Base-by-base conservation (phyloP, 2,888 invertebrate species). In the Tuta absoluta region DNA sequence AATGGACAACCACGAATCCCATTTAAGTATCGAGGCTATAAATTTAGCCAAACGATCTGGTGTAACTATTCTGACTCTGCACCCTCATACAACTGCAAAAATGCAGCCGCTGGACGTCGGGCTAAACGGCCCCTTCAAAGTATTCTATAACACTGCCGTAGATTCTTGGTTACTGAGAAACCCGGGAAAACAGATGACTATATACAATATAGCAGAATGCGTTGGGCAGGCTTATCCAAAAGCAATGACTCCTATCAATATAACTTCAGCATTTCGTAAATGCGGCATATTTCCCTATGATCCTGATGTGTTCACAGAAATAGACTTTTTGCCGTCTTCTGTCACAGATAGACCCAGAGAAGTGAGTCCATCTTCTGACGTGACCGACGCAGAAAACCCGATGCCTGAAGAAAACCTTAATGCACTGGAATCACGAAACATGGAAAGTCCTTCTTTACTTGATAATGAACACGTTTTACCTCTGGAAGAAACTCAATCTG, bases 211-310 rank as follows among this genome's bases (percentile, higher is more conserved):
- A 33, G 33, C 8, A 7, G 33, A 8, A 8, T 68, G 66, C 28
- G 68, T 71, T 10, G 70, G 72, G 23, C 45, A 64, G 33, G 71
- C 73, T 11, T 71, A 68, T 38, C 10, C 57, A 11, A 69, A 65
- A 28, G 56, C 66, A 33, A 71, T 74, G 62, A 76, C 71, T 12
- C 85, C 86, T 21, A 53, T 53, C 41, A 69, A 69, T 51, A 68
- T 68, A 37, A 56, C 59, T 28, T 33, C 33, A 33, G 33, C 33
- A 3, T 33, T 33, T 8, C 3, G 33, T 7, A 33, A 33, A 8
- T 33, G 59, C 45, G 68, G 69, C 14, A 67, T 69, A 37, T 69
- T 60, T 58, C 68, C 67, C 33, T 65, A 63, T 21, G 53, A 70
- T 17, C 28, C 66, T 58, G 19, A 68, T 28, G 49, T 67, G 17